Evolutionary conservation across 2,888 invertebrate genomes (phyloP), one percentile per base, ranked within the genome.

Genomic region (Machimus rusticus): DNA sequence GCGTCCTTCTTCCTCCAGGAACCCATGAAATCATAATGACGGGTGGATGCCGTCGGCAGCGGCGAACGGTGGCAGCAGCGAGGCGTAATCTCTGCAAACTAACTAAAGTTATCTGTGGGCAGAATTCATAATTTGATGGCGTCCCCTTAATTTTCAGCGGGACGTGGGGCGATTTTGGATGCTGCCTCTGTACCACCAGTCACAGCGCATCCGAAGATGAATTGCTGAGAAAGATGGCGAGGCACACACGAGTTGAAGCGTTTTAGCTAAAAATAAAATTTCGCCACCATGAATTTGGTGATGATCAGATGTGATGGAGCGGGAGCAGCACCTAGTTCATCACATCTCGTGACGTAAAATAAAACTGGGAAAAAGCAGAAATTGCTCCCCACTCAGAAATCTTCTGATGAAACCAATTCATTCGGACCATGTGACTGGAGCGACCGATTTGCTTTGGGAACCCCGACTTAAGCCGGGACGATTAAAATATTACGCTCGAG

Each of bases 401-500:
- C 37, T 34, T 31, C 19, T 19, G 34, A 57, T 82, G 82, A 55
- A 19, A 51, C 37, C 23, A 23, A 74, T 74, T 57, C 74, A 74
- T 28, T 74, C 74, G 66, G 66, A 46, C 77, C 31, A 74, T 74
- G 74, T 43, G 74, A 74, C 85, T 74, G 84, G 84, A 84, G 85
- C 74, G 86, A 57, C 87, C 86, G 84, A 87, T 88, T 88, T 87
- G 87, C 86, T 85, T 76, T 86, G 74, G 81, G 86, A 88, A 87
- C 87, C 57, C 66, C 77, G 81, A 46, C 16, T 74, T 87, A 87
- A 89, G 87, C 86, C 87, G 46, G 66, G 82, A 89, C 88, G 89
- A 89, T 89, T 89, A 89, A 89, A 89, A 89, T 89, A 89, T 89
- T 89, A 89, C 87, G 88, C 87, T 87, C 87, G 86, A 89, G 88